phyloP scores from a whole-genome alignment of 2,888 invertebrate genomes.

The Dioctria rufipes region DNA sequence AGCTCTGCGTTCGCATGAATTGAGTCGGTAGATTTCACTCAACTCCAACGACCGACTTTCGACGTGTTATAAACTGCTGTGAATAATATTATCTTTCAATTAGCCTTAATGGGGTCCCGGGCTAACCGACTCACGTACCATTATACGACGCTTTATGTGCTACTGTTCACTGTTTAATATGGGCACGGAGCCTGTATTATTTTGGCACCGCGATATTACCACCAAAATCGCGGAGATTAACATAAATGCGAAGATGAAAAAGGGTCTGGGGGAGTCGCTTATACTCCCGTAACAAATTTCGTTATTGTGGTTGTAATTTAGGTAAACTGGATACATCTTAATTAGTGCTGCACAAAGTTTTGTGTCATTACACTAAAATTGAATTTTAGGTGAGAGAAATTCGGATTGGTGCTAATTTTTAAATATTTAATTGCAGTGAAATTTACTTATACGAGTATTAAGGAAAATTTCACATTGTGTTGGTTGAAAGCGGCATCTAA shows the following conservation, averaged over 20 bases:
- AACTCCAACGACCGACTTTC: slow-evolving; percentile 9
- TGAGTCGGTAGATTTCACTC: slow-evolving; percentile 24
- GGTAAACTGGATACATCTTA: slow-evolving; percentile 10
- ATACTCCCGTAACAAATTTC: slow-evolving; percentile 20
- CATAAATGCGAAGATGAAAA: slow-evolving; percentile 39
- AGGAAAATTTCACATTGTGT: too few species aligned
- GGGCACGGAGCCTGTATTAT: slow-evolving; percentile 23
- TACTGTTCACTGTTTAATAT: background rate
- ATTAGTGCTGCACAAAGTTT: slow-evolving; percentile 23
- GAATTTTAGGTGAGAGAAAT: background rate
- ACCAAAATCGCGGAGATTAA: slow-evolving; percentile 21
- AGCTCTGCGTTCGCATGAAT: slow-evolving; percentile 44
- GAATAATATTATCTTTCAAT: slow-evolving; percentile 53
- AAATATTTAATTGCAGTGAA: too few species aligned
- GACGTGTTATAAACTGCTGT: slow-evolving; percentile 36
- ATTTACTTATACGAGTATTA: too few species aligned
- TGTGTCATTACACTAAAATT: background rate
- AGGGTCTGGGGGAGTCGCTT: background rate
- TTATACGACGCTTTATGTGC: background rate
- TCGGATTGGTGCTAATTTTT: too few species aligned
- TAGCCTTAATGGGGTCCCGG: slow-evolving; percentile 46
- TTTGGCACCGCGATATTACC: slow-evolving; percentile 40
- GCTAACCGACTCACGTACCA: slow-evolving; percentile 27
- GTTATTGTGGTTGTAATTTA: slow-evolving; percentile 12
- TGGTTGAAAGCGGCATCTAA: too few species aligned